These are phyloP conservation scores for Engraulis encrasicolus DNA, from an alignment of 2,113 vertebrate species.

Conservation along the genomic window DNA sequence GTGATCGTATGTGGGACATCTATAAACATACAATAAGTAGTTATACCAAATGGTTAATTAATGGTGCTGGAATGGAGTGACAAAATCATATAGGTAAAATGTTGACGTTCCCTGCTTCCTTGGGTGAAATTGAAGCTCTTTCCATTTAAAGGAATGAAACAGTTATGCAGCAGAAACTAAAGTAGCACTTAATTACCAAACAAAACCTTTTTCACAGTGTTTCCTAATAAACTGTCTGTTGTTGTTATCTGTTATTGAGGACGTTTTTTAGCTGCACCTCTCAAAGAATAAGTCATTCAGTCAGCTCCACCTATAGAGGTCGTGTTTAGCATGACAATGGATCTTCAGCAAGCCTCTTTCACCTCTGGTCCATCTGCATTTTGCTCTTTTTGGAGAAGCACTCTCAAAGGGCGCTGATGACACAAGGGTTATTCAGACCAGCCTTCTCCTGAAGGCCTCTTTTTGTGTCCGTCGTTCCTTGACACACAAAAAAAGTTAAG, in stretches of 20 bases:
- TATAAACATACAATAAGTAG: too few relatives aligned
- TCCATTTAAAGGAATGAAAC: too few relatives aligned
- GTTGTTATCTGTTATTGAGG: not conserved
- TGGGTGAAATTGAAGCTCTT: too few relatives aligned
- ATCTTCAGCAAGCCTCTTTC: conserved; percentile 30
- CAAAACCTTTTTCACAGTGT: conserved; percentile 8
- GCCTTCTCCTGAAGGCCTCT: conserved; percentile 40
- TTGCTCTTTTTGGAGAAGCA: conserved; percentile 39
- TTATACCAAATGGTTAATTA: too few relatives aligned
- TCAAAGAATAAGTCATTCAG: conserved; percentile 45
- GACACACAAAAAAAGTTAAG: conserved; percentile 23
- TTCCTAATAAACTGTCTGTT: not conserved
- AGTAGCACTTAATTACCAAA: not conserved
- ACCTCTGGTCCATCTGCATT: conserved; percentile 53
- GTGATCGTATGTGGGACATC: too few relatives aligned
- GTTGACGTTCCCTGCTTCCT: too few relatives aligned
- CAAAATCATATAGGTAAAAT: too few relatives aligned
- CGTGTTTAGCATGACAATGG: conserved; percentile 45
- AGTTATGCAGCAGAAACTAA: not conserved
- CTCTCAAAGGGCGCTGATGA: conserved; percentile 44
- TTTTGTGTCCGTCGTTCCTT: conserved; percentile 17
- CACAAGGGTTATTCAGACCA: conserved; percentile 42
- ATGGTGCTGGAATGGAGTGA: too few relatives aligned
- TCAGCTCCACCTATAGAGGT: conserved; percentile 39
- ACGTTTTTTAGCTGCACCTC: conserved; percentile 1